Percentiles rank a stretch among this genome's conserved stretches.
Conservation (phyloP, 2,888 invertebrate species). For the Tryphoninae sp. region DNA sequence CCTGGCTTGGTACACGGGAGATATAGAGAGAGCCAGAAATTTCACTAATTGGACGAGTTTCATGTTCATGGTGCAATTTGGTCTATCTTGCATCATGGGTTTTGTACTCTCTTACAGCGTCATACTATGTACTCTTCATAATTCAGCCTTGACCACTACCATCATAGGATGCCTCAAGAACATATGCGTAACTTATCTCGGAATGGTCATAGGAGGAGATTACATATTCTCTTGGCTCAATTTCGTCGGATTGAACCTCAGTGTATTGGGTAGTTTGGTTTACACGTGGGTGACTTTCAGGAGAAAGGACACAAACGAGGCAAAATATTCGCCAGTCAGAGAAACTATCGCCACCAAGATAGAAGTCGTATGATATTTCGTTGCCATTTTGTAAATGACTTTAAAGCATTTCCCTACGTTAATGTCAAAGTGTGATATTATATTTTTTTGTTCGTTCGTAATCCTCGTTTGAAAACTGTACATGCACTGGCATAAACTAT, state of each 20-base stretch:
- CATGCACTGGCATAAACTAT: slow-evolving; percentile 6
- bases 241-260: slow-evolving; percentile 97
- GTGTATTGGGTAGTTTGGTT: slow-evolving; percentile 92
- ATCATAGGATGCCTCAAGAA: slow-evolving; percentile 99
- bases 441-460: background rate
- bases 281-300: slow-evolving; percentile 94
- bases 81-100: slow-evolving; percentile 97
- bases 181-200: slow-evolving; percentile 97
- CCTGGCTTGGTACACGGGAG: slow-evolving; percentile 89
- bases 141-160: slow-evolving; percentile 99
- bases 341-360: slow-evolving; percentile 74
- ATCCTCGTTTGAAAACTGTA: slow-evolving; percentile 51
- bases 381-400: slow-evolving; percentile 12
- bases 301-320: slow-evolving; percentile 82
- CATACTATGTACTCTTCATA: slow-evolving; percentile 96
- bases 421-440: background rate
- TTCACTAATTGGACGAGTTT: slow-evolving; percentile 89
- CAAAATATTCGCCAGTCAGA: slow-evolving; percentile 74
- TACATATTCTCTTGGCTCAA: slow-evolving; percentile 97
- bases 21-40: slow-evolving; percentile 85
- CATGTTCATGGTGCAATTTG: slow-evolving; percentile 90
- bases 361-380: slow-evolving; percentile 79
- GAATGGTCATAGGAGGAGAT: slow-evolving; percentile 99
- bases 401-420: background rate
- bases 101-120: slow-evolving; percentile 97